Evolutionary conservation across 2,888 invertebrate genomes (phyloP).

Genomic region (Rotaria magnacalcarata): DNA sequence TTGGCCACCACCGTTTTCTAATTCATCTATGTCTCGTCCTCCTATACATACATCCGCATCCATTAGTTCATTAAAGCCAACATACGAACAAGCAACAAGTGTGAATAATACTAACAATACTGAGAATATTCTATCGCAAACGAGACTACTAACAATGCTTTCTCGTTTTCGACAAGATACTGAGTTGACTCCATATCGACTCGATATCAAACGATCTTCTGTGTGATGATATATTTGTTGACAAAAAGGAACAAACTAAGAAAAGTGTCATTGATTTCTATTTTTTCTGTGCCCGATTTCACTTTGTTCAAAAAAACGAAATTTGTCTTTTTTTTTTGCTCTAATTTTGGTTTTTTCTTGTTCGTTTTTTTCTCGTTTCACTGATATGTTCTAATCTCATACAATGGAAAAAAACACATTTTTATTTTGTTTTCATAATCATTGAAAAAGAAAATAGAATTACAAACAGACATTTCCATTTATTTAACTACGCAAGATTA

Average conservation of each 20-base stretch:
- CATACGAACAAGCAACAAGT: background rate
- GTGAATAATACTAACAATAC: background rate
- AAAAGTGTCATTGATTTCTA: background rate
- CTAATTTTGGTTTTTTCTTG: background rate
- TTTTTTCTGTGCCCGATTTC: background rate
- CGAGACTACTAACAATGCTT: background rate
- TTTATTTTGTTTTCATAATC: background rate
- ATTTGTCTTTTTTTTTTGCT: background rate
- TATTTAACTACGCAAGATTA: background rate
- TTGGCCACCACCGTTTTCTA: background rate
- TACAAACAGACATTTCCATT: background rate
- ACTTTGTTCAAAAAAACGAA: background rate
- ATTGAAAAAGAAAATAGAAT: background rate
- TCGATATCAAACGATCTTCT: background rate
- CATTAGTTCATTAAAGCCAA: background rate
- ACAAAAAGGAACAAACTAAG: background rate
- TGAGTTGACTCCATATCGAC: background rate
- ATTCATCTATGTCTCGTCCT: background rate
- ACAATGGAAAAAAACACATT: background rate
- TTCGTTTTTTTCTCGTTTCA: background rate
- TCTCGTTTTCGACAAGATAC: conserved; percentile 3
- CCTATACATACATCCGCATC: background rate
- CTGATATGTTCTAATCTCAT: background rate
- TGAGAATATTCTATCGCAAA: background rate
- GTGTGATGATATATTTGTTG: background rate